phyloP scores from a whole-genome alignment of 2,797 vertebrate genomes.

The Myioborus miniatus region DNA sequence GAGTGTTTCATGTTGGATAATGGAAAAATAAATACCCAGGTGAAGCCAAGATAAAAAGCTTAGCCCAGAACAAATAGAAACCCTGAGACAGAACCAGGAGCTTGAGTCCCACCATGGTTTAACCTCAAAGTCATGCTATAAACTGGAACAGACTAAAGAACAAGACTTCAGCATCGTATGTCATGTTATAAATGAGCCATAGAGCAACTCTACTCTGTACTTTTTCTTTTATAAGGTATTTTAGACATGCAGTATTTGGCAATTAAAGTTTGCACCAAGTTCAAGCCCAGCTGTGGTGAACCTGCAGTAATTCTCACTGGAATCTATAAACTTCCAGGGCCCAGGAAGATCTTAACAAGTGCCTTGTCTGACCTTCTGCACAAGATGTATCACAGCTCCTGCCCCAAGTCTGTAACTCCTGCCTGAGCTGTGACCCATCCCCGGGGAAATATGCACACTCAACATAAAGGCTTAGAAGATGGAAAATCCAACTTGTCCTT shows the following conservation, averaged over 20 bases:
- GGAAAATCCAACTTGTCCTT: constrained; percentile 19
- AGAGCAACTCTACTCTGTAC: neutral
- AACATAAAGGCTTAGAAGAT: neutral
- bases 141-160: neutral
- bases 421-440: constrained; percentile 6
- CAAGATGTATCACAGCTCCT: neutral
- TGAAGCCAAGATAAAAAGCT: neutral
- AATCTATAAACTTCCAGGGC: neutral
- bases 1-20: neutral
- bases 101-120: neutral
- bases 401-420: neutral
- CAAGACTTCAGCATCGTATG: neutral
- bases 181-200: neutral
- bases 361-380: neutral
- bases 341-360: neutral
- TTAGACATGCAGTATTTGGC: neutral
- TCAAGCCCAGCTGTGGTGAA: neutral
- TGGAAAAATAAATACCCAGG: neutral
- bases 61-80: neutral
- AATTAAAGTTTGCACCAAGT: neutral
- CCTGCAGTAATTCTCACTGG: neutral
- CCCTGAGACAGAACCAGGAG: neutral
- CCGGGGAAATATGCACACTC: constrained; percentile 8
- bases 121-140: neutral
- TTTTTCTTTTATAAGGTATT: neutral